phyloP scores from a whole-genome alignment of 1,140 invertebrate species.

The Caenorhabditis remanei region DNA sequence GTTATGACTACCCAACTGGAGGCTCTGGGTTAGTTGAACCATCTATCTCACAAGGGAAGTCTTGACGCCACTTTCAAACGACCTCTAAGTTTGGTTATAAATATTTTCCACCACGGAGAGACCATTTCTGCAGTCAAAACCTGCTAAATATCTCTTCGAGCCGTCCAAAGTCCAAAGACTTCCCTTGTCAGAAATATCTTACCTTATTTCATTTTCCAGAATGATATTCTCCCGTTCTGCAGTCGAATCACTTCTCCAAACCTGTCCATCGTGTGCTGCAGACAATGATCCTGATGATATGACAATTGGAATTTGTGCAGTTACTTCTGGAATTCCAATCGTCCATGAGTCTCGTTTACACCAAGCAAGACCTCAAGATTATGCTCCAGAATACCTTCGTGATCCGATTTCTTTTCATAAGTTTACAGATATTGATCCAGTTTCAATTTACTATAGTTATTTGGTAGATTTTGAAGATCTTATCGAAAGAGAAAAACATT shows the following conservation, averaged over 20 bases:
- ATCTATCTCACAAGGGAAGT: background rate
- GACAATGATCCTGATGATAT: slow-evolving; percentile 58
- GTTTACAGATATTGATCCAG: slow-evolving; percentile 55
- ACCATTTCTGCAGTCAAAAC: no score
- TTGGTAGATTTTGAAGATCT: slow-evolving; percentile 1
- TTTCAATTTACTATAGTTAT: slow-evolving; percentile 8
- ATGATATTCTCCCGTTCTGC: slow-evolving; percentile 56
- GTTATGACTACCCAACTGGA: slow-evolving; percentile 60
- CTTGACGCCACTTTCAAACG: no score
- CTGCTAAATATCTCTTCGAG: no score
- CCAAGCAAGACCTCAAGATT: slow-evolving; percentile 55
- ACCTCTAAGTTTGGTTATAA: no score
- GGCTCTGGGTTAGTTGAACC: slow-evolving; percentile 37
- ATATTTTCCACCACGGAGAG: no score
- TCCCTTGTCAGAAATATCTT: no score
- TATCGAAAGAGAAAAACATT: background rate
- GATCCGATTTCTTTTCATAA: slow-evolving; percentile 58
- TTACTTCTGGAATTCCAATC: slow-evolving; percentile 15
- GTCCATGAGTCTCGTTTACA: slow-evolving; percentile 42
- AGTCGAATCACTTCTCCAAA: slow-evolving; percentile 13
- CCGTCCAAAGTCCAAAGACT: no score
- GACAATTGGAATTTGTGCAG: slow-evolving; percentile 56
- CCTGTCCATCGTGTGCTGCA: slow-evolving; percentile 42
- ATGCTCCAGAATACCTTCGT: slow-evolving; percentile 37
- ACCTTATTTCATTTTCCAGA: slow-evolving; percentile 6